These are phyloP conservation scores for Cyclura pinguis DNA, from an alignment of 2,797 vertebrate species.

Conservation along the genomic window DNA sequence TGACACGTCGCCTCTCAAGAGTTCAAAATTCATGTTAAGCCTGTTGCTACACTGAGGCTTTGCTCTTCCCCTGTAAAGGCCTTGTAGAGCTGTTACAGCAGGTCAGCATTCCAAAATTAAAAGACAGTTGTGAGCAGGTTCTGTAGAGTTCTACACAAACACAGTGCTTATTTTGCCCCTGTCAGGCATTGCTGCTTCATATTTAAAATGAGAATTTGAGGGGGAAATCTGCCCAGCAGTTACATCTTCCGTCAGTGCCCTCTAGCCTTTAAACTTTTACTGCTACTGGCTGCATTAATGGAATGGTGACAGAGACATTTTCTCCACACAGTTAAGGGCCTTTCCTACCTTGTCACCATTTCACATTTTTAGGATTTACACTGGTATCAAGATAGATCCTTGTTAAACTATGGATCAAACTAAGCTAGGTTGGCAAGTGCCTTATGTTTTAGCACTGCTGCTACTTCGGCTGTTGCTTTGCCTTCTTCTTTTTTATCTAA, in stretches of 20 bases:
- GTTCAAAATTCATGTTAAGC: background rate
- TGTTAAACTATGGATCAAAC: background rate
- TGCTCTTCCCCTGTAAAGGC: constrained; percentile 37
- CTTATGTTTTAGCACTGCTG: background rate
- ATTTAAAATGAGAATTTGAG: background rate
- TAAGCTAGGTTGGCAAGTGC: background rate
- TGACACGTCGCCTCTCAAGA: background rate
- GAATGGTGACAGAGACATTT: background rate
- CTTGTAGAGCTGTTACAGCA: background rate
- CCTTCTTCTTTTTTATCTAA: constrained; percentile 4
- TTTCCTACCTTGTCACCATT: background rate
- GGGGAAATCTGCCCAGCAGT: background rate
- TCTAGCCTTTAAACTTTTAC: background rate
- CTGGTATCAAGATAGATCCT: background rate
- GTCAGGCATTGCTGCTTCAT: background rate
- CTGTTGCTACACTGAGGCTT: constrained; percentile 39
- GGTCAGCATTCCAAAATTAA: background rate
- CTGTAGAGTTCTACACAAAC: background rate
- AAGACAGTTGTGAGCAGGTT: background rate
- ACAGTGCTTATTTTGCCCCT: background rate
- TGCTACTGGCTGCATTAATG: background rate
- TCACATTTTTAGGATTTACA: background rate
- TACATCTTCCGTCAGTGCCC: background rate
- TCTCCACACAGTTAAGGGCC: background rate
- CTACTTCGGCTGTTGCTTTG: background rate